These are phyloP conservation scores for Pseudorasbora parva DNA, from an alignment of 2,113 vertebrate species.

Conservation along the genomic window DNA sequence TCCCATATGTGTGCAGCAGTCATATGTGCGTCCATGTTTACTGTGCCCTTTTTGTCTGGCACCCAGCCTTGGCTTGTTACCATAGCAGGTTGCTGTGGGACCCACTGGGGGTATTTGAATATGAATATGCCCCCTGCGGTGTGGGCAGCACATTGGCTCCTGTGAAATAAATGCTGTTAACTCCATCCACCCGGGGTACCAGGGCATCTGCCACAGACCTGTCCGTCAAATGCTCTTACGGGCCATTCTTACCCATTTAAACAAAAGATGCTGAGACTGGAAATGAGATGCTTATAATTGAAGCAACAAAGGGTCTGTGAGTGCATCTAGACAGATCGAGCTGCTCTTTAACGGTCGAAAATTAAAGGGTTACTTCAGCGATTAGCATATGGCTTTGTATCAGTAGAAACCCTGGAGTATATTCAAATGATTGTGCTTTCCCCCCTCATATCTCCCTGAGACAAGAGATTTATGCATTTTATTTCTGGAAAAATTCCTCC, in stretches of 20 bases:
- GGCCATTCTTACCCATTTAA: neutral
- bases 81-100: constrained; percentile 29
- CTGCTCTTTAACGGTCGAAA: neutral
- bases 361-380: no score
- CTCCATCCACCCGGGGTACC: constrained; percentile 13
- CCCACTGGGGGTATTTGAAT: constrained; percentile 63
- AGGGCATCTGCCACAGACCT: constrained; percentile 21
- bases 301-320: neutral
- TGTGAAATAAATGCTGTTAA: constrained; percentile 55
- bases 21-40: constrained; percentile 16
- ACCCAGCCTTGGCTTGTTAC: constrained; percentile 46
- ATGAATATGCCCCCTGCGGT: constrained; percentile 63
- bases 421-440: no score
- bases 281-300: neutral
- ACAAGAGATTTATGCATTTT: no score
- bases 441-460: no score
- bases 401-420: no score
- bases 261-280: neutral
- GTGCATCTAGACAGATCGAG: neutral
- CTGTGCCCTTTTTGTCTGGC: constrained; percentile 54
- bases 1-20: neutral
- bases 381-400: no score
- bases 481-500: no score
- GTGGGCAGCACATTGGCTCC: constrained; percentile 24
- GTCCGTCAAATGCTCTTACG: constrained; percentile 14